These are phyloP conservation scores for Lapara coniferarum DNA, from an alignment of 2,888 invertebrate genomes.

Conservation along the genomic window DNA sequence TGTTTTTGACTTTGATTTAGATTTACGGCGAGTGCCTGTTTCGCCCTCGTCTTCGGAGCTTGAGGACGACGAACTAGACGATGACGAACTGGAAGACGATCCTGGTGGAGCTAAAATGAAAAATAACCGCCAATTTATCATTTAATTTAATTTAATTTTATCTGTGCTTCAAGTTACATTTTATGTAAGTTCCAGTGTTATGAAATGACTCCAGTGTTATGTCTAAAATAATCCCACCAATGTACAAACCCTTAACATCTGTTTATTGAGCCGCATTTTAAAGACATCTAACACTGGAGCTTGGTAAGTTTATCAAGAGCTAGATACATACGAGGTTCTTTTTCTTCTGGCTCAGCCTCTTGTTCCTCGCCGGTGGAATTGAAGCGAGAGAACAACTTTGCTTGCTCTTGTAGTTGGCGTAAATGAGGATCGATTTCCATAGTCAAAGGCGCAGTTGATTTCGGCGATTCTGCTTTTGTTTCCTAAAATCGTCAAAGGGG, in stretches of 20 bases:
- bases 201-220: too few species aligned
- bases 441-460: slow-evolving; percentile 71
- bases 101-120: slow-evolving; percentile 69
- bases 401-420: slow-evolving; percentile 80
- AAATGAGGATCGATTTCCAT: slow-evolving; percentile 81
- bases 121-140: not conserved
- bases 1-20: slow-evolving; percentile 71
- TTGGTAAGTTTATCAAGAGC: slow-evolving; percentile 3
- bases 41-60: slow-evolving; percentile 81
- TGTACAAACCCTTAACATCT: too few species aligned
- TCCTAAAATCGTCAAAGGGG: slow-evolving; percentile 48
- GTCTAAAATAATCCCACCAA: too few species aligned
- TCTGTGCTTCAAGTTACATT: too few species aligned
- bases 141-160: too few species aligned
- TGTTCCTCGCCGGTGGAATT: slow-evolving; percentile 70
- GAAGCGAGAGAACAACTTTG: slow-evolving; percentile 78
- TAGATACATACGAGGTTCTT: slow-evolving; percentile 70
- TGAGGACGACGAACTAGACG: slow-evolving; percentile 79
- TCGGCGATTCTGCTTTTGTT: slow-evolving; percentile 69
- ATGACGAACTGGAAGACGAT: slow-evolving; percentile 79
- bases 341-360: slow-evolving; percentile 56
- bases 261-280: too few species aligned
- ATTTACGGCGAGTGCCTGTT: slow-evolving; percentile 61
- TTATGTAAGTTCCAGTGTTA: too few species aligned
- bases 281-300: too few species aligned